phyloP scores from a whole-genome alignment of 1,140 invertebrate genomes.

The Aphaenogaster rudis region DNA sequence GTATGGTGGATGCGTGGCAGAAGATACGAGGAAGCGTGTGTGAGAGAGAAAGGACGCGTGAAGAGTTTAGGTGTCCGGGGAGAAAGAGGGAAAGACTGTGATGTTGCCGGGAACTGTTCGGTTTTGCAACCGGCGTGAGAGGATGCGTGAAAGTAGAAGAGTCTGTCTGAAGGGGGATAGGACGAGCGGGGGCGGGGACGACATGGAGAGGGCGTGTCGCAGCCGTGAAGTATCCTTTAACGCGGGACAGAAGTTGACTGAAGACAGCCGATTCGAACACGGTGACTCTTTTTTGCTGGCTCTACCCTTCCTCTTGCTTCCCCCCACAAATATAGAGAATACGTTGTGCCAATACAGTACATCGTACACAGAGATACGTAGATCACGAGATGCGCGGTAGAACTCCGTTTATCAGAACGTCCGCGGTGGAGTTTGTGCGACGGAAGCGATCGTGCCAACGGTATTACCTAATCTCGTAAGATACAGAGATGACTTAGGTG shows the following conservation, averaged over 20 bases:
- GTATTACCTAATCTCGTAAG: constrained; percentile 18
- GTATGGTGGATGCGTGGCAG: constrained; percentile 35
- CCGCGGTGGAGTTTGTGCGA: constrained; percentile 18
- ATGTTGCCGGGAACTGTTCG: constrained; percentile 10
- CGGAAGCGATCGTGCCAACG: constrained; percentile 14
- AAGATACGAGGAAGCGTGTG: constrained; percentile 27
- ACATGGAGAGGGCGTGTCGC: constrained; percentile 68
- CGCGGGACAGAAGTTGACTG: constrained; percentile 69
- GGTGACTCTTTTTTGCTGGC: constrained; percentile 86
- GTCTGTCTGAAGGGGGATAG: constrained; percentile 67
- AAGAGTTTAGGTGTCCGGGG: constrained; percentile 21
- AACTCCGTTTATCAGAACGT: constrained; percentile 53
- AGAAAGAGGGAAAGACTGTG: constrained; percentile 46
- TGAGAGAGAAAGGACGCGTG: constrained; percentile 51
- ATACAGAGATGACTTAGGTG: neutral
- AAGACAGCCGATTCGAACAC: constrained; percentile 76
- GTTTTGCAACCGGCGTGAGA: constrained; percentile 50
- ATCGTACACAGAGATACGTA: constrained; percentile 62
- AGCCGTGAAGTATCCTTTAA: constrained; percentile 69
- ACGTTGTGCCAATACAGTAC: constrained; percentile 64
- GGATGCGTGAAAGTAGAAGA: constrained; percentile 75
- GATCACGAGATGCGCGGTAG: constrained; percentile 44
- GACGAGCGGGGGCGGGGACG: constrained; percentile 65
- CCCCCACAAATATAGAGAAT: constrained; percentile 83
- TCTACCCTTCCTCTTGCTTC: constrained; percentile 87